Base-by-base conservation (phyloP, 2,888 invertebrate species). In the Rhogogaster chlorosoma region DNA sequence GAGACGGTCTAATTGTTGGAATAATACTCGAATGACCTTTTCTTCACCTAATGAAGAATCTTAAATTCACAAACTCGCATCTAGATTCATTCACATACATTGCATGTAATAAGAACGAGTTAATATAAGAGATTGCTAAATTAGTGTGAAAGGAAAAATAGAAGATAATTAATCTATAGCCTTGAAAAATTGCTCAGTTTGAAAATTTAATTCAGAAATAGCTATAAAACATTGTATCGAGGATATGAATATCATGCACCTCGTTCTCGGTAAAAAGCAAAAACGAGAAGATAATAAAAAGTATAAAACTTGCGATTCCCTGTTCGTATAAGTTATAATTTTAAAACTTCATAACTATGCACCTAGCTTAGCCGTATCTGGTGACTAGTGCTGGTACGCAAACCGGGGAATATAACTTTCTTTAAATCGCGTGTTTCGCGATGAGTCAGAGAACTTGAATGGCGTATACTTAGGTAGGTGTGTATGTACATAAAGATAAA, bases 401-500 rank as follows among this genome's bases (percentile, higher is more conserved):
- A 49, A 2, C 29, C 36, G 15, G 42, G 29, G 15, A 42, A 29
- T 42, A 49, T 75, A 75, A 75, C 75, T 75, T 75, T 75, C 75
- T 49, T 75, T 38, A 32, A 53, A 49, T 77, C 53, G 75, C 45
- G 32, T 67, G 29, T 53, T 49, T 77, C 18, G 49, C 49, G 49
- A 77, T 77, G 77, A 77, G 77, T 77, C 77, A 77, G 49, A 77
- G 77, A 32, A 38, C 32, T n/a, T 29, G 32, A 49, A 6, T 32
- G n/a, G 22, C 12, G 29, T 53, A 77, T n/a, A 77, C 0, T 6
- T 12, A 45, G 12, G 4, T 4, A 75, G n/a, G 38, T 36, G 29
- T 67, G 32, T 18, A 7, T n/a, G 26, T 38, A 73, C 12, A 73
- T 9, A 38, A 38, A 42, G 42, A 42, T 73, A 73, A 26, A 22